Conservation (phyloP, 2,797 vertebrate species). For the Brachyalestes nurse region DNA sequence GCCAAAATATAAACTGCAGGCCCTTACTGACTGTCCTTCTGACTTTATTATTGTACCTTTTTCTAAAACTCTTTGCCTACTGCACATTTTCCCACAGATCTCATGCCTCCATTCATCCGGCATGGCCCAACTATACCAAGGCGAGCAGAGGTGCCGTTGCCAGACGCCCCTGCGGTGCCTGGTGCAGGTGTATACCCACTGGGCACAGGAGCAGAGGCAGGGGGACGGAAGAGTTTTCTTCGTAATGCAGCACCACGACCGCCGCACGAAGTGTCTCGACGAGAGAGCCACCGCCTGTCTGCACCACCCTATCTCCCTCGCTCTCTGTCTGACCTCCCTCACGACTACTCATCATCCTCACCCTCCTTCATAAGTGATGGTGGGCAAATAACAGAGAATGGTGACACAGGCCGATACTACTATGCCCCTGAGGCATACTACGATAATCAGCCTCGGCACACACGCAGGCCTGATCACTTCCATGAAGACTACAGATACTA, state of each 20-base stretch:
- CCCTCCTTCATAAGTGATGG: conserved; percentile 89
- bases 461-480: conserved; percentile 82
- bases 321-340: conserved; percentile 85
- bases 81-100: conserved; percentile 78
- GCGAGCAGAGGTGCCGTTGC: conserved; percentile 86
- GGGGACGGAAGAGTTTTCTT: conserved; percentile 88
- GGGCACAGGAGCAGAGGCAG: conserved; percentile 79
- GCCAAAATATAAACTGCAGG: no score
- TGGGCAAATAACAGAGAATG: conserved; percentile 86
- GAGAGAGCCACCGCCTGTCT: conserved; percentile 94
- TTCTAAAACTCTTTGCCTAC: background rate
- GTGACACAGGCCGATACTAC: conserved; percentile 84
- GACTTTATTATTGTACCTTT: background rate
- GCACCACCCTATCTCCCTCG: conserved; percentile 90
- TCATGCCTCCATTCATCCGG: conserved; percentile 98
- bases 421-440: conserved; percentile 87
- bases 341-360: conserved; percentile 88
- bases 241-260: conserved; percentile 84
- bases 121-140: conserved; percentile 96
- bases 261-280: conserved; percentile 87
- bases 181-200: conserved; percentile 60
- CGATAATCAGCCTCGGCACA: conserved; percentile 78
- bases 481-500: conserved; percentile 93
- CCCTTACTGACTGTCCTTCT: background rate
- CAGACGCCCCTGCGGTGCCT: conserved; percentile 71